Evolutionary conservation across 2,888 invertebrate species (phyloP).

Genomic region (Diadegma fenestrale): DNA sequence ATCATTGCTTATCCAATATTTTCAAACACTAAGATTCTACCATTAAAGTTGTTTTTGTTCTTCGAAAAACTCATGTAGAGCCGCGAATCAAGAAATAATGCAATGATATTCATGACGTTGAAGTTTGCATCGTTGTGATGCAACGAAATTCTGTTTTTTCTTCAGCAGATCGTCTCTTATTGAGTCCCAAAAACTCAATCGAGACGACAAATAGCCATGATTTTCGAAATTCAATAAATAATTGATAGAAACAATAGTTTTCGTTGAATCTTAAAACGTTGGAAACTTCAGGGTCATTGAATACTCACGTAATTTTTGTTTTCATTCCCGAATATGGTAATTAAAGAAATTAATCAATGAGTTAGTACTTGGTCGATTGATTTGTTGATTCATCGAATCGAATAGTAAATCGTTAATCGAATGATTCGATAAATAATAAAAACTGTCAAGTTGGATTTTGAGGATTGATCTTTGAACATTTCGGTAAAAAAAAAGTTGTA

Average conservation of each 20-base stretch:
- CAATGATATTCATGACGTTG: too few relatives aligned
- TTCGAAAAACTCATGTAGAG: neutral
- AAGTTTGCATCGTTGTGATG: too few relatives aligned
- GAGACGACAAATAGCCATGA: too few relatives aligned
- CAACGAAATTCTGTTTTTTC: too few relatives aligned
- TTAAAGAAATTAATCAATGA: neutral
- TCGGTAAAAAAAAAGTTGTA: neutral
- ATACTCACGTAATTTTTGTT: neutral
- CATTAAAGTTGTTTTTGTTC: neutral
- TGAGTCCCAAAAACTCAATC: too few relatives aligned
- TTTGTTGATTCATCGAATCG: neutral
- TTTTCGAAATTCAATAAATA: too few relatives aligned
- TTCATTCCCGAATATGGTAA: neutral
- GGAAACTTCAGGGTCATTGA: too few relatives aligned
- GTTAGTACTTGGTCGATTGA: neutral
- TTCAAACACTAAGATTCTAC: neutral
- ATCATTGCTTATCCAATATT: neutral
- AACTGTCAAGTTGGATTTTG: neutral
- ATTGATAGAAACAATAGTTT: too few relatives aligned
- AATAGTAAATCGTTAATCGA: too few relatives aligned
- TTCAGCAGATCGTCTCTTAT: too few relatives aligned
- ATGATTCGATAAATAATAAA: neutral
- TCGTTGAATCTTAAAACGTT: too few relatives aligned
- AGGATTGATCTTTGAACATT: neutral
- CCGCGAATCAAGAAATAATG: neutral